Percentiles rank a stretch among this genome's conserved stretches.
These are phyloP conservation scores for Carassius gibelio DNA, from an alignment of 2,113 vertebrate species.

Conservation along the genomic window DNA sequence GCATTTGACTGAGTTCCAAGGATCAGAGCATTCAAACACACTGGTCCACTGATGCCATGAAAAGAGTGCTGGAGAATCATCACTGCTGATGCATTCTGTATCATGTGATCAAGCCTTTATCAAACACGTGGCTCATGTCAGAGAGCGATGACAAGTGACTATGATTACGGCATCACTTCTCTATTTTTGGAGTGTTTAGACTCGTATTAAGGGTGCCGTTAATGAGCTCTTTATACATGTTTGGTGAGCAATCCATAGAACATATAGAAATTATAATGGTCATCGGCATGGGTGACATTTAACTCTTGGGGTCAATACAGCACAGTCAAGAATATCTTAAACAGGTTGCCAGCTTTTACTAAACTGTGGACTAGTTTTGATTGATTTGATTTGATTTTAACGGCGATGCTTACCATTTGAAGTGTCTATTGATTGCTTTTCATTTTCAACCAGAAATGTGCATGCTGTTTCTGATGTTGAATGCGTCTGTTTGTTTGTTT, in stretches of 20 bases:
- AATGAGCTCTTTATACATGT: constrained; percentile 28
- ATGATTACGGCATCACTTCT: not conserved
- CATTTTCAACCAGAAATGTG: too few relatives aligned
- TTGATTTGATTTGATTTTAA: too few relatives aligned
- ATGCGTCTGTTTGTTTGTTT: too few relatives aligned
- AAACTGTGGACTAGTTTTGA: too few relatives aligned
- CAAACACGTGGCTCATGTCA: constrained; percentile 7
- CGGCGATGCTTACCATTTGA: too few relatives aligned
- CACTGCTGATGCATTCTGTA: constrained; percentile 24
- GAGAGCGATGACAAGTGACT: not conserved
- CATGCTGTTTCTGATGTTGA: too few relatives aligned
- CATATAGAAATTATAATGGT: not conserved
- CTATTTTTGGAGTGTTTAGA: constrained; percentile 19
- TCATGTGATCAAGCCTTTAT: constrained; percentile 38
- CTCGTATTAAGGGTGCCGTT: not conserved
- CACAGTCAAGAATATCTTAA: too few relatives aligned
- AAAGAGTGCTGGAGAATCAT: constrained; percentile 27
- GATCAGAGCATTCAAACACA: constrained; percentile 35
- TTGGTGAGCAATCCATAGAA: constrained; percentile 19
- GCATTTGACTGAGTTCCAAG: constrained; percentile 44
- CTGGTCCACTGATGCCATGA: constrained; percentile 6
- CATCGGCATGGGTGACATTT: not conserved
- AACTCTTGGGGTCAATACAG: too few relatives aligned
- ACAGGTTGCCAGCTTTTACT: too few relatives aligned
- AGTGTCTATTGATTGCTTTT: too few relatives aligned